Conservation (phyloP, 2,888 invertebrate species). For the Chloromyia formosa region DNA sequence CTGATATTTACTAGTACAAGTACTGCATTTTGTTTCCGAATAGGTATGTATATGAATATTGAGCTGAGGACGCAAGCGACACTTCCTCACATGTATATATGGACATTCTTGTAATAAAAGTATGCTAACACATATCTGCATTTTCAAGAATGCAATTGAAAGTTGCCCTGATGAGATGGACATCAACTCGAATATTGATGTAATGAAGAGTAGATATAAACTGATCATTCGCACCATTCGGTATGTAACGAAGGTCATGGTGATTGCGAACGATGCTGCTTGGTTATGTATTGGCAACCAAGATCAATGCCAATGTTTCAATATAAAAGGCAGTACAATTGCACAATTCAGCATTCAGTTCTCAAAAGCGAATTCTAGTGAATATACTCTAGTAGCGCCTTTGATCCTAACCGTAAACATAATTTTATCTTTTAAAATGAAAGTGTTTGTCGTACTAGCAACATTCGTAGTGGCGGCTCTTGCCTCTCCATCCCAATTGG, state of each 20-base stretch:
- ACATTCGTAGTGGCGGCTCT: conserved; percentile 54
- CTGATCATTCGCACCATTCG: not conserved
- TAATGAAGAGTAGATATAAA: not conserved
- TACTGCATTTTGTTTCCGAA: too few species aligned
- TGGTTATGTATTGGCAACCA: not conserved
- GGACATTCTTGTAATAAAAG: too few species aligned
- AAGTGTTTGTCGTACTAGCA: conserved; percentile 55
- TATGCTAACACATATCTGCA: too few species aligned
- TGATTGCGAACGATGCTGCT: not conserved
- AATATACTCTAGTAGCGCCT: conserved; percentile 55
- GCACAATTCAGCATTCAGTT: conserved; percentile 44
- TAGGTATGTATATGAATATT: too few species aligned
- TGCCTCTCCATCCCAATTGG: conserved; percentile 49
- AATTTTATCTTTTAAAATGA: conserved; percentile 59
- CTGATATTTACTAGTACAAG: too few species aligned
- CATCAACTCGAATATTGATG: not conserved
- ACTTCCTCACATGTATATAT: too few species aligned
- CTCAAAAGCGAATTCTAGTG: conserved; percentile 58
- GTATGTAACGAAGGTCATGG: conserved; percentile 22
- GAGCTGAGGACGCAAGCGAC: too few species aligned
- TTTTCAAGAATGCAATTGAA: too few species aligned
- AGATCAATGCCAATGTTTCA: conserved; percentile 4
- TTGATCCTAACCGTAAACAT: conserved; percentile 39
- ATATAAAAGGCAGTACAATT: conserved; percentile 45
- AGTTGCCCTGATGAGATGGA: too few species aligned